Evolutionary conservation across 1,140 invertebrate species (phyloP).

Genomic region (Laupala kohalensis): DNA sequence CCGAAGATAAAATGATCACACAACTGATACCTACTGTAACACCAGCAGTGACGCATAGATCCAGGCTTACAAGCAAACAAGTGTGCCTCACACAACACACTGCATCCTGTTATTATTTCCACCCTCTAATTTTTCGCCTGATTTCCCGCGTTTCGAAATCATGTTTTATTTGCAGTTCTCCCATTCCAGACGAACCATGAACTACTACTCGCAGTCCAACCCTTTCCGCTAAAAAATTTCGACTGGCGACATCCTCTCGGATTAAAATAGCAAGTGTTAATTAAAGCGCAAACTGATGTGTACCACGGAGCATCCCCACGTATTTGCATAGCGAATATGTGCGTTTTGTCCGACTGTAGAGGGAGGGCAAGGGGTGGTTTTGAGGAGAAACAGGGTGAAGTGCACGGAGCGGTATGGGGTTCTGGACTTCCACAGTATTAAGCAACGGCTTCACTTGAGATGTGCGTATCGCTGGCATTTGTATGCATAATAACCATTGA

Average conservation of each 20-base stretch:
- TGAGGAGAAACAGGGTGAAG: too few relatives aligned
- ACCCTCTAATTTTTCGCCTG: background rate
- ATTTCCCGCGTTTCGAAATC: background rate
- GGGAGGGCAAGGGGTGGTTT: too few relatives aligned
- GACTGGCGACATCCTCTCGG: background rate
- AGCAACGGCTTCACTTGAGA: background rate
- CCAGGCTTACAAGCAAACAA: background rate
- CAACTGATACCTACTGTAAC: too few relatives aligned
- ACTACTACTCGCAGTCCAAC: too few relatives aligned
- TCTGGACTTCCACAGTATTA: background rate
- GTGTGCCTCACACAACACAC: background rate
- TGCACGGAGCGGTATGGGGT: background rate
- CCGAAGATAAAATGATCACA: too few relatives aligned
- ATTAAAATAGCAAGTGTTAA: background rate
- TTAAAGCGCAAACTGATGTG: background rate
- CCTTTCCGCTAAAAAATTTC: background rate
- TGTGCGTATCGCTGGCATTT: background rate
- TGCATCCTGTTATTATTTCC: background rate
- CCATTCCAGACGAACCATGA: too few relatives aligned
- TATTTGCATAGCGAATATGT: background rate
- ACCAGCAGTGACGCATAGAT: too few relatives aligned
- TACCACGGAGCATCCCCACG: background rate
- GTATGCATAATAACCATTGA: background rate
- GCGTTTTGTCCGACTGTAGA: too few relatives aligned
- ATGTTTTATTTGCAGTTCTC: background rate